These are phyloP conservation scores for Hippocampus zosterae DNA, from an alignment of 2,113 vertebrate species.

Conservation along the genomic window DNA sequence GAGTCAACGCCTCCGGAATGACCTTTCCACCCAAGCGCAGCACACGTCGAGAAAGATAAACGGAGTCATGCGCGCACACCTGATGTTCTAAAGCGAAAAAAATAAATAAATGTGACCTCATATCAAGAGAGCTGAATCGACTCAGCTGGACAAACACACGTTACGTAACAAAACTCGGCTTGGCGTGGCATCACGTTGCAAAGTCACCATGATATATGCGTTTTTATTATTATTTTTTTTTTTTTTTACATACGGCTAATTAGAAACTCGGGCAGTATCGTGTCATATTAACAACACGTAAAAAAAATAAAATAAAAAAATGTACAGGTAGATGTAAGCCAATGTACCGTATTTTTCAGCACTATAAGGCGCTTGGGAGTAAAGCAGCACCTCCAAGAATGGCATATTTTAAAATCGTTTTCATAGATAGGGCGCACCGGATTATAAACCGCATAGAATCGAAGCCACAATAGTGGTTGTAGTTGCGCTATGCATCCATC, in stretches of 20 bases:
- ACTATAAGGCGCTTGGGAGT: no score
- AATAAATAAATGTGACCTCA: not conserved
- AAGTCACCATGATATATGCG: constrained; percentile 21
- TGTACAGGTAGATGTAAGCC: no score
- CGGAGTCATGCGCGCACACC: constrained; percentile 3
- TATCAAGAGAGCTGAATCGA: constrained; percentile 19
- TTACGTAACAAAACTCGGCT: constrained; percentile 29
- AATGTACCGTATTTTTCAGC: no score
- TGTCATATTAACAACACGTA: not conserved
- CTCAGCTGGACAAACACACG: constrained; percentile 8
- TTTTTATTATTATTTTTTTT: not conserved
- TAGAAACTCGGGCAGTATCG: constrained; percentile 7
- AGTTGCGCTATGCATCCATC: no score
- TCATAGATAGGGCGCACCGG: no score
- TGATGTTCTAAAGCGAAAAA: not conserved
- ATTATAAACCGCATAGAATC: no score
- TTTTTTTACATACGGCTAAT: constrained; percentile 22
- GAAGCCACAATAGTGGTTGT: no score
- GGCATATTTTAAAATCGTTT: no score
- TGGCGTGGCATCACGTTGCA: not conserved
- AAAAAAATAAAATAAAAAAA: no score
- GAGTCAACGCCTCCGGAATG: not conserved
- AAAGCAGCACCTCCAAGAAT: no score
- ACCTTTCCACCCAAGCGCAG: constrained; percentile 2
- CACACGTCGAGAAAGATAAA: not conserved